phyloP scores from a whole-genome alignment of 2,113 vertebrate genomes.

The Nothobranchius kuhntae region DNA sequence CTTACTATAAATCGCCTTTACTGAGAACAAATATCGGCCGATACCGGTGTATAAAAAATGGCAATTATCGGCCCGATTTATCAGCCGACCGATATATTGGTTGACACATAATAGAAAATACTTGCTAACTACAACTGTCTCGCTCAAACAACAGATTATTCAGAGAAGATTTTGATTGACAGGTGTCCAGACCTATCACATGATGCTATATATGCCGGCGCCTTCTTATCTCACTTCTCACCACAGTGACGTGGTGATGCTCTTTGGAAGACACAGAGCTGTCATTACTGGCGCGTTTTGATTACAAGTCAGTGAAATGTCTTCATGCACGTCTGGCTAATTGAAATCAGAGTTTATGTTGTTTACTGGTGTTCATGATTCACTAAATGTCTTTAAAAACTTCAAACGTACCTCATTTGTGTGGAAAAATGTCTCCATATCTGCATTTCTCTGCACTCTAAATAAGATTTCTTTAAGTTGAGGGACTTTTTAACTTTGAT shows the following conservation, averaged over 20 bases:
- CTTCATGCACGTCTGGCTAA: constrained; percentile 18
- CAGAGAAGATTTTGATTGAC: constrained; percentile 11
- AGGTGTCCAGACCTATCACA: constrained; percentile 29
- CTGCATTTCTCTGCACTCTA: constrained; percentile 21
- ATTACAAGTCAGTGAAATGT: constrained; percentile 48
- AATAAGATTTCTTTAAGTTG: constrained; percentile 4
- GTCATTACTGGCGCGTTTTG: constrained; percentile 54
- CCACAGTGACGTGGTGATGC: constrained; percentile 17
- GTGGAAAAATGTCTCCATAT: constrained; percentile 1
- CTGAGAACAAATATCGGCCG: too few species aligned
- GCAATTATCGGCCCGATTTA: too few species aligned
- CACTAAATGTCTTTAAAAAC: neutral
- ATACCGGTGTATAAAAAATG: too few species aligned
- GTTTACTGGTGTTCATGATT: constrained; percentile 10
- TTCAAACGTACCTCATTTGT: neutral
- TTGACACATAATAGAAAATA: too few species aligned
- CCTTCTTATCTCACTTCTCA: constrained; percentile 47
- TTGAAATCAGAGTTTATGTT: constrained; percentile 12
- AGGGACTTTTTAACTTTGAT: constrained; percentile 45
- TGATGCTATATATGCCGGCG: constrained; percentile 10
- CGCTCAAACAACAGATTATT: neutral
- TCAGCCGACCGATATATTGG: too few species aligned
- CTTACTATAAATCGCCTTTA: too few species aligned
- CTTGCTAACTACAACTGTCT: too few species aligned
- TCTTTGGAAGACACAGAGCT: constrained; percentile 29